Base-by-base conservation (phyloP, 2,888 invertebrate species). In the Petrophora chlorosata region DNA sequence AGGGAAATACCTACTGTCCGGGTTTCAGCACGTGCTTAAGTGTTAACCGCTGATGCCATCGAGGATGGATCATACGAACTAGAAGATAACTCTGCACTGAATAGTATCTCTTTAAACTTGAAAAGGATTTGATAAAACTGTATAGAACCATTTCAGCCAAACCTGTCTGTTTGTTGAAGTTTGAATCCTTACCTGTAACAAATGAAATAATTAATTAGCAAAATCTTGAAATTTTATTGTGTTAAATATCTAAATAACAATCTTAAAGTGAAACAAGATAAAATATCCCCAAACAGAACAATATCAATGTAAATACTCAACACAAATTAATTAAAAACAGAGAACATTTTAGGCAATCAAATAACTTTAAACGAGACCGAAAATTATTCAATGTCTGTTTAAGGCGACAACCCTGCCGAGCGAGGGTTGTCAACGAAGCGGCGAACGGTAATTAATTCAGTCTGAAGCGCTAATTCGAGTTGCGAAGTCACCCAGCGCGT, bases 401-500 rank as follows among this genome's bases (percentile, higher is more conserved):
- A 39, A 39, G 63, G 52, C 30, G 46, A 23, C 69, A 61, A 45
- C 63, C 65, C 67, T 64, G 36, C 16, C n/a, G 26, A 15, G 14
- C 5, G 42, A 74, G 78, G 79, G 79, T 69, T 77, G 81, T 77
- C 81, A 70, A 49, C 67, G 70, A 71, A 75, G 75, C 79, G 80
- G 67, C 73, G 73, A 73, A 60, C 70, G 66, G 75, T 79, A 79
- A 84, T 84, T 83, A 82, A 82, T 82, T 79, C 82, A 70, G 82
- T 83, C 85, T 82, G 77, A 73, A 79, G 81, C 76, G 82, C 84
- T 85, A 82, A 85, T 85, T 84, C 71, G 75, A 74, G 75, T 66
- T 68, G 73, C 65, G 71, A 73, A 78, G 78, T 77, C 75, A 70
- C 63, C 65, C 63, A 58, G 59, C 47, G 38, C 29, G 25, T 26